Evolutionary conservation across 2,113 vertebrate species (phyloP).

Genomic region (Corvus cornix): DNA sequence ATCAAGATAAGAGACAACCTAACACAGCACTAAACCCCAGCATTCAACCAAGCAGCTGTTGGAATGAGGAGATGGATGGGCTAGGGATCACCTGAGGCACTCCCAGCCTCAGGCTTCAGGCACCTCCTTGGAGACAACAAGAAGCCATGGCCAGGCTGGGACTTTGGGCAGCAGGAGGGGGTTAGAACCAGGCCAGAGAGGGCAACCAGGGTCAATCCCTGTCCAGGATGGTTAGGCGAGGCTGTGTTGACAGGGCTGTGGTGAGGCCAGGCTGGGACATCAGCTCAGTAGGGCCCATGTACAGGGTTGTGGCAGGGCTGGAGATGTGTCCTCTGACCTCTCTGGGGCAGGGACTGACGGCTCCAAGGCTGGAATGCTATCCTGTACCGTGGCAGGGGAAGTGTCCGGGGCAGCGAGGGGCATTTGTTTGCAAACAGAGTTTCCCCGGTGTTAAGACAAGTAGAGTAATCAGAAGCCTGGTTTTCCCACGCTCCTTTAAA

Average conservation of each 20-base stretch:
- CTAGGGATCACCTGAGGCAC: neutral
- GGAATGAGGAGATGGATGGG: neutral
- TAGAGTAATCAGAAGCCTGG: neutral
- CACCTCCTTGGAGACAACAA: accelerated
- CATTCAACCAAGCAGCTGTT: neutral
- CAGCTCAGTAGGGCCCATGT: neutral
- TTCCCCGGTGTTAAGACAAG: neutral
- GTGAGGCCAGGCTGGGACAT: neutral
- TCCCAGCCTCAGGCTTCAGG: too few relatives aligned
- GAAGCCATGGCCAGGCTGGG: neutral
- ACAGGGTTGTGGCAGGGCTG: neutral
- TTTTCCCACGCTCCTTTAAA: neutral
- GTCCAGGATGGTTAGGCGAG: accelerated
- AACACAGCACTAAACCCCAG: neutral
- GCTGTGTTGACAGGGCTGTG: accelerated
- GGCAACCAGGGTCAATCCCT: neutral
- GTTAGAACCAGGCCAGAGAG: accelerated
- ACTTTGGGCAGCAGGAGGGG: neutral
- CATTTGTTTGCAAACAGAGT: neutral
- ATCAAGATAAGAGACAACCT: neutral
- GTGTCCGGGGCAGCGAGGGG: accelerated
- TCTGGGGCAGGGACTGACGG: neutral
- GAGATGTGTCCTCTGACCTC: neutral
- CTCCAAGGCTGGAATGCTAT: accelerated
- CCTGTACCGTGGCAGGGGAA: accelerated